Evolutionary conservation across 53 echinoderm and acorn worm species (phyloP), one percentile per base, ranked within the genome.

Genomic region (Glandiceps talaboti): DNA sequence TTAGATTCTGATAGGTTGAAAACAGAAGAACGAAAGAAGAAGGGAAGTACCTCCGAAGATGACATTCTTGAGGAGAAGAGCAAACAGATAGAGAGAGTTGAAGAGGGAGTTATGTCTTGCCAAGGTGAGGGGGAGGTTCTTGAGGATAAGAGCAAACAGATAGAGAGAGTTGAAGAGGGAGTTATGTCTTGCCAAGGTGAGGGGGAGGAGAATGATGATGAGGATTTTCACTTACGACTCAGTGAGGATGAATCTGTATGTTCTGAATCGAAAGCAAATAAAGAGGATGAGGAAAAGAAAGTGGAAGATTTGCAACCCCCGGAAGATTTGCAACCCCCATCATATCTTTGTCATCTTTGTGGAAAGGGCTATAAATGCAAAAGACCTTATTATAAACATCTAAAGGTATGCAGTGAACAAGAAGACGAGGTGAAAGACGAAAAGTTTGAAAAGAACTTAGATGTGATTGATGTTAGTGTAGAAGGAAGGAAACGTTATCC

Each of bases 401-500:
- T 12, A 45, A 45, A 20, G 20, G 64, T 45, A 20, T 45, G 64
- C 20, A 20, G 20, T 12, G 64, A 45, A 20, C 6, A 12, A 6
- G 20, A 20, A 45, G 6, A 20, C 20, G 64, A 45, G 6, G 64
- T 12, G 6, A 6, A 45, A 45, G 64, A 45, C 64, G 64, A 45
- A 12, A 6, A 45, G 64, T 45, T 45, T 45, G 64, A 45, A 45
- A 45, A 45, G 20, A 75, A 88, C 25, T 84, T 91, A 26, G 91
- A 91, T 32, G 79, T 79, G 27, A 74, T 90, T 29, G 93, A 88
- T 73, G 28, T 84, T 14, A 82, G 82, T 82, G 83, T 79, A 1
- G 79, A 82, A 14, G 93, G 88, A 28, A 80, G 89, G 30, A 99
- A 99, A 77, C 91, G 89, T 76, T 99, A 99, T 75, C 99, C 99